Base-by-base conservation (phyloP, 2,888 invertebrate genomes). In the Acrobasis consociella region DNA sequence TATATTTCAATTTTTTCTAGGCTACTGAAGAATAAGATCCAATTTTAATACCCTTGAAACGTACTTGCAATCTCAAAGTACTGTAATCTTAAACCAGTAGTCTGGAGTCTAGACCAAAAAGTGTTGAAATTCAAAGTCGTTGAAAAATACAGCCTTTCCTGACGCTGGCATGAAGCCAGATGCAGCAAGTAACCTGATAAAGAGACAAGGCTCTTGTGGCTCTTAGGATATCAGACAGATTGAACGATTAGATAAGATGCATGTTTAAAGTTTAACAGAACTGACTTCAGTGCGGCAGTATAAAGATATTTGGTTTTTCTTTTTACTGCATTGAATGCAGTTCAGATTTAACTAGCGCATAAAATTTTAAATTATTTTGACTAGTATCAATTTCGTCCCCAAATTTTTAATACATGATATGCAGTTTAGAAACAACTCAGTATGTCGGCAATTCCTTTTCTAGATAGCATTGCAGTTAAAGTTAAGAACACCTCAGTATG, bases 171-270 rank as follows among this genome's bases (percentile, higher is more conserved):
- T 17, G 39, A 11, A 22, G 60, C 60, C 60, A 60, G 51, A 51
- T 60, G 11, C 50, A 13, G 60, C 39, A 60, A 51, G 60, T 60
- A 52, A 38, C 39, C 60, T 51, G 60, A 60, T 60, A 60, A 60
- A 60, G 16, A 16, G 60, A 46, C 46, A 5, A 22, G 51, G 52
- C 39, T 60, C 51, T 60, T 39, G 51, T n/a, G 51, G 42, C 51
- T 52, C 17, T 31, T 59, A 16, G 13, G 51, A 60, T 50, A 51
- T 60, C 60, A 60, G 51, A 22, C 42, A 51, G 51, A 51, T 51
- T n/a, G 39, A 13, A 51, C 16, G 49, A 60, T 60, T 17, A 51
- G 60, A 60, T 56, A 56, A 22, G 56, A 38, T 60, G 13, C 51
- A 60, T 51, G 17, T 51, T 39, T 22, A 11, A 58, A n/a, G 11